Evolutionary conservation across 2,113 vertebrate genomes (phyloP).

Genomic region (Oryzias celebensis): DNA sequence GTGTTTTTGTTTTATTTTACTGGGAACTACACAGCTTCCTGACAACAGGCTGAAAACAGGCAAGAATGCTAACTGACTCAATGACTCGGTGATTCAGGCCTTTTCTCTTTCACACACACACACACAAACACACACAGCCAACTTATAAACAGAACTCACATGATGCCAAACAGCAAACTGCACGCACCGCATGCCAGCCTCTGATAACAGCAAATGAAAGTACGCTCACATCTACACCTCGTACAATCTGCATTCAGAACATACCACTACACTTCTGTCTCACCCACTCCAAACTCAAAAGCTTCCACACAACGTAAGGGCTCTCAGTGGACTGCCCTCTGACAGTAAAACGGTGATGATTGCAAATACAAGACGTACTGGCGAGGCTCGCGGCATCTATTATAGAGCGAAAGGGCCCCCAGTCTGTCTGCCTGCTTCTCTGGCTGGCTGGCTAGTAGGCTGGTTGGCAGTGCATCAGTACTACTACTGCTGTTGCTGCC

Average conservation of each 20-base stretch:
- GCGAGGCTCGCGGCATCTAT: conserved; percentile 77
- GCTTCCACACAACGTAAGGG: conserved; percentile 47
- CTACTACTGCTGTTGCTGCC: conserved; percentile 61
- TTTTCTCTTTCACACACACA: conserved; percentile 14
- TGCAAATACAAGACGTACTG: conserved; percentile 81
- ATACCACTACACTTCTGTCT: conserved; percentile 54
- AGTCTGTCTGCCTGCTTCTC: conserved; percentile 65
- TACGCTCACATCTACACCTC: conserved; percentile 60
- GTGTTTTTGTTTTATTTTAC: conserved; percentile 65
- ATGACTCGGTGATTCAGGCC: conserved; percentile 71
- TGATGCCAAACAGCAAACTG: conserved; percentile 51
- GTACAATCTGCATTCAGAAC: conserved; percentile 56
- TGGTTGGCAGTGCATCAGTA: conserved; percentile 78
- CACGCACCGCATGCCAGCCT: conserved; percentile 58
- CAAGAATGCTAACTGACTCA: conserved; percentile 77
- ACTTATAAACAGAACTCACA: conserved; percentile 67
- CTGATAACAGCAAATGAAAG: conserved; percentile 63
- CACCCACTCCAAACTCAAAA: conserved; percentile 39
- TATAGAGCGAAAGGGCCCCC: conserved; percentile 80
- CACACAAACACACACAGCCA: conserved; percentile 21
- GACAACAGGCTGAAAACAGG: conserved; percentile 76
- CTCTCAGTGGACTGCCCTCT: conserved; percentile 68
- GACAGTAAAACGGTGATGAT: conserved; percentile 85
- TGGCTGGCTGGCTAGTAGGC: conserved; percentile 50
- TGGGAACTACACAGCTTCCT: conserved; percentile 68